Base-by-base conservation (phyloP, 2,797 vertebrate species). In the Melanotaenia nigrans region DNA sequence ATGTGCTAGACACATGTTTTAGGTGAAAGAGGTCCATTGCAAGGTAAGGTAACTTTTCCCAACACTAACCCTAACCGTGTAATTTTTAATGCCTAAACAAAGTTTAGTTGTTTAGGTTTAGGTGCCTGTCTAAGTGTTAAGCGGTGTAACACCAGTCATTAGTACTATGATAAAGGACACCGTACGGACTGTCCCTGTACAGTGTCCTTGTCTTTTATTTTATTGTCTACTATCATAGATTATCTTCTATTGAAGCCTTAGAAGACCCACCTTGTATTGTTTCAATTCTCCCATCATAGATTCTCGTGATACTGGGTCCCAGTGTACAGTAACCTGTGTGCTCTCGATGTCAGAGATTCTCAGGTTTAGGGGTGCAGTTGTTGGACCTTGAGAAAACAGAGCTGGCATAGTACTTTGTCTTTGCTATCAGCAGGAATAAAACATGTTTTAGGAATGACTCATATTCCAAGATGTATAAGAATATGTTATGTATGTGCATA, bases 211-310 rank as follows among this genome's bases (percentile, higher is more conserved):
- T 6, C 59, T 42, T 28, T 28, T 28, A 28, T 42, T 65, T 63
- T 56, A 22, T 25, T 56, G 5, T 67, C n/a, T 18, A 40, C 45
- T 16, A 68, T 33, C 1, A 51, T 1, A 10, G 0, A 42, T 77
- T 18, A 54, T 60, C 3, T 5, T 3, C 11, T 63, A 4, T 22
- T 42, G 8, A 33, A 60, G 28, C 32, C 22, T 42, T 30, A 24
- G 25, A 5, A 28, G 14, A 73, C 95, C 92, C 89, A 98, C 98
- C 96, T 96, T 96, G 89, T 99, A 99, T 90, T 99, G 96, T 89
- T 96, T 97, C 66, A 99, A 93, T 82, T 95, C 95, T 83, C 98
- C 98, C 95, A 97, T 97, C 67, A 99, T 91, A 85, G 95, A 93
- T 88, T 91, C 95, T 53, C 92, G 91, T 77, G 94, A 83, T 79